Evolutionary conservation across 2,888 invertebrate genomes (phyloP).

Genomic region (Drosophila aldrichi): DNA sequence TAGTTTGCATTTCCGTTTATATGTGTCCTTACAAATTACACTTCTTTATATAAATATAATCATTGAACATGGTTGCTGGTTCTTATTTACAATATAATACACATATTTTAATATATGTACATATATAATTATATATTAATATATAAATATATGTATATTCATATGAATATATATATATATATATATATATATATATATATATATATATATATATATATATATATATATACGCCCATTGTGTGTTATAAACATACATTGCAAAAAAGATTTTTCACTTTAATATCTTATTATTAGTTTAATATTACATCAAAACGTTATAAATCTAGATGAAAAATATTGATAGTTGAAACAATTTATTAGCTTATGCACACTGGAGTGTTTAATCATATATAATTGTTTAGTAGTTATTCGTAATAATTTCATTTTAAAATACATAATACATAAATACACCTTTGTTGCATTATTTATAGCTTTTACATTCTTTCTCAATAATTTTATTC

Average conservation of each 20-base stretch:
- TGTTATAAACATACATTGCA: constrained; percentile 52
- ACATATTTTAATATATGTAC: background rate
- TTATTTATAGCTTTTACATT: constrained; percentile 35
- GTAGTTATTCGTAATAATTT: constrained; percentile 64
- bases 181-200: too few species aligned
- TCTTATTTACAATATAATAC: constrained; percentile 38
- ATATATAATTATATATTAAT: too few species aligned
- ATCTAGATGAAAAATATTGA: constrained; percentile 61
- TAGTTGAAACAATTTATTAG: constrained; percentile 36
- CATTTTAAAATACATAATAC: constrained; percentile 76
- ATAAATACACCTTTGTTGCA: constrained; percentile 69
- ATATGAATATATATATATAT: too few species aligned
- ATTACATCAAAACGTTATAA: constrained; percentile 73
- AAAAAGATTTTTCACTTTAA: constrained; percentile 57
- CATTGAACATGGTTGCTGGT: constrained; percentile 44
- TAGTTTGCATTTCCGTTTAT: constrained; percentile 59
- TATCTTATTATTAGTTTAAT: constrained; percentile 56
- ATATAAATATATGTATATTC: constrained; percentile 3
- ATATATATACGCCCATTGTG: background rate
- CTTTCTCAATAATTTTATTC: constrained; percentile 38
- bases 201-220: constrained; percentile 7
- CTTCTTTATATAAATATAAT: constrained; percentile 46
- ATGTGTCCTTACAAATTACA: constrained; percentile 43
- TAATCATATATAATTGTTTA: constrained; percentile 31
- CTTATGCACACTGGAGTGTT: constrained; percentile 31